Evolutionary conservation across 2,113 vertebrate species (phyloP), one percentile per base, ranked within the genome.

Genomic region (Sylvietta virens): DNA sequence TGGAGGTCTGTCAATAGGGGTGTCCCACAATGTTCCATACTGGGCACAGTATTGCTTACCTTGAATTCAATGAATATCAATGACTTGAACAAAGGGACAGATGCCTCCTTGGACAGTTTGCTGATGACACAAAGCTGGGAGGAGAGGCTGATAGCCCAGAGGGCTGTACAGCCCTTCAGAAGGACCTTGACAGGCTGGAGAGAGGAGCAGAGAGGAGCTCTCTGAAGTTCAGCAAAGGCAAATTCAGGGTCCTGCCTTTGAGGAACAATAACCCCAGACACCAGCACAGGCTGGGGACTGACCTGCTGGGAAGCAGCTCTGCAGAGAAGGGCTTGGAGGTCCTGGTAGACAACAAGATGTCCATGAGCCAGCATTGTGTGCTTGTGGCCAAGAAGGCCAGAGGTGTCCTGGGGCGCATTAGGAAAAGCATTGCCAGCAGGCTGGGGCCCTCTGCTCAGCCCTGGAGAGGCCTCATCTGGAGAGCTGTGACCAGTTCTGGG

Each of bases 221-320:
- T 23, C 19, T 53, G 33, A 40, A 70, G 30, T 70, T 15, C 30
- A 69, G 20, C 30, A 40, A 58, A 23, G 4, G 5, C 9, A 11
- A n/a, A 22, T 9, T 17, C 53, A 81, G n/a, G 2, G 4, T n/a
- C 11, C 53, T 30, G 12, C 7, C 15, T 30, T 24, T 10, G 12
- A 10, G 35, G 7, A 70, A 23, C 30, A 70, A 50, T 6, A 60
- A 35, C 20, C 20, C 3, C 44, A 40, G 15, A 10, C 7, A 81
- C 6, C 37, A 70, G 45, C 0, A 50, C 24, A 50, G 35, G 15
- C 6, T n/a, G 21, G 30, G 4, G 35, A 4, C 18, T 42, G 54
- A 35, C 2, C 65, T 50, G 15, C 7, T 42, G 79, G 53, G 31
- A 47, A 58, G 44, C 44, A 81, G 54, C 15, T 42, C 65, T 69